These are phyloP conservation scores for Polypedilum vanderplanki DNA, from an alignment of 1,140 invertebrate species.

Conservation along the genomic window DNA sequence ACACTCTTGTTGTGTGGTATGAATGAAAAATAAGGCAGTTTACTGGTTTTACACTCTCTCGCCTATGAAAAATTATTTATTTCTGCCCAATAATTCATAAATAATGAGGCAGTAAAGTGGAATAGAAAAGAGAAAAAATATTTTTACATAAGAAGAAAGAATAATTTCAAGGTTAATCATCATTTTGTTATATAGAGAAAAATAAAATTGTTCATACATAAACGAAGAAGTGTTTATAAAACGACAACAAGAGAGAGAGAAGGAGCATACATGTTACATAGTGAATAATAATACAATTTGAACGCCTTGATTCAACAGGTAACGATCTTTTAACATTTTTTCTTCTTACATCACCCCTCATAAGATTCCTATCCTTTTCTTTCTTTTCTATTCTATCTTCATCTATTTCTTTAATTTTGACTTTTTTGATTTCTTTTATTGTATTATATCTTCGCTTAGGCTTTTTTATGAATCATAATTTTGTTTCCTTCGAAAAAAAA, in stretches of 20 bases:
- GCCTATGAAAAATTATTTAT: too few species aligned
- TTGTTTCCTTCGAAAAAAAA: not conserved
- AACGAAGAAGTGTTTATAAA: too few species aligned
- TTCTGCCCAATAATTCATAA: not conserved
- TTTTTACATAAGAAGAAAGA: not conserved
- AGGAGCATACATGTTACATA: not conserved
- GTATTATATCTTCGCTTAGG: not conserved
- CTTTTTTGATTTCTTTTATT: too few species aligned
- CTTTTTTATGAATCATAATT: constrained; percentile 20
- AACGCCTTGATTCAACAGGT: not conserved
- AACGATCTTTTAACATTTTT: not conserved
- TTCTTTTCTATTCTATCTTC: too few species aligned
- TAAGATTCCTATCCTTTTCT: too few species aligned
- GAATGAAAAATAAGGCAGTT: too few species aligned
- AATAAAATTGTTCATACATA: not conserved
- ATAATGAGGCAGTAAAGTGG: not conserved
- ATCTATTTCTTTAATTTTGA: too few species aligned
- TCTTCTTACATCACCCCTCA: too few species aligned
- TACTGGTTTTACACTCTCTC: too few species aligned
- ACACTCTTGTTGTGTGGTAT: too few species aligned
- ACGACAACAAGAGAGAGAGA: not conserved
- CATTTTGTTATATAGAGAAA: not conserved
- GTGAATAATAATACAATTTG: not conserved
- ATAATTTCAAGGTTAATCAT: not conserved
- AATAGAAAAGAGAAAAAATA: not conserved